A percentile compares a stretch with the other conserved stretches of the same genome.
These are phyloP conservation scores for Lithophane leautieri DNA, from an alignment of 2,888 invertebrate genomes.

Conservation along the genomic window DNA sequence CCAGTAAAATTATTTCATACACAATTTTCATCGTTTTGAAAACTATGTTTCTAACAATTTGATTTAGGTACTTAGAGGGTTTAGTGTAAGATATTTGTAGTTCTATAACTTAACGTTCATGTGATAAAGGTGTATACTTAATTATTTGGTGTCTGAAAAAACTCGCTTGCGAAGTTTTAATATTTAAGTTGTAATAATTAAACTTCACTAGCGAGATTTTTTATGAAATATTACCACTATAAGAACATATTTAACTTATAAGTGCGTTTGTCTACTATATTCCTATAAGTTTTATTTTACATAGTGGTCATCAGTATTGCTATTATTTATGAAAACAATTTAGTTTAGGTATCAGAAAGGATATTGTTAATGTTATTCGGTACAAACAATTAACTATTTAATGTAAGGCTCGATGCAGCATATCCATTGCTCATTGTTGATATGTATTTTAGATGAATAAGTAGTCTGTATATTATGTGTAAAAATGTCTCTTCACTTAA, in stretches of 20 bases:
- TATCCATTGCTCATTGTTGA: constrained; percentile 67
- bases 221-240: constrained; percentile 59
- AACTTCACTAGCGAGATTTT: background rate
- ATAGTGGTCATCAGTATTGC: constrained; percentile 77
- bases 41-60: constrained; percentile 47
- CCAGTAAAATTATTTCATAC: constrained; percentile 46
- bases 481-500: constrained; percentile 52
- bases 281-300: constrained; percentile 64
- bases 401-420: constrained; percentile 58
- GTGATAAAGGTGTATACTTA: constrained; percentile 75
- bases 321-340: constrained; percentile 72
- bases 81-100: constrained; percentile 62
- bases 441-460: constrained; percentile 59
- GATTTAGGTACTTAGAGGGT: constrained; percentile 63
- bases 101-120: constrained; percentile 66
- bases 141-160: constrained; percentile 67
- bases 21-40: constrained; percentile 28
- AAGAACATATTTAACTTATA: constrained; percentile 62
- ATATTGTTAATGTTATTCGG: constrained; percentile 72
- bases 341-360: constrained; percentile 66
- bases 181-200: constrained; percentile 41
- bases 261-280: constrained; percentile 59
- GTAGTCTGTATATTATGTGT: constrained; percentile 69
- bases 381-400: constrained; percentile 73
- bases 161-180: constrained; percentile 69